A percentile compares a stretch with the other conserved stretches of the same genome.
Conservation (phyloP, 2,797 vertebrate genomes). For the Dromococcyx pavoninus region DNA sequence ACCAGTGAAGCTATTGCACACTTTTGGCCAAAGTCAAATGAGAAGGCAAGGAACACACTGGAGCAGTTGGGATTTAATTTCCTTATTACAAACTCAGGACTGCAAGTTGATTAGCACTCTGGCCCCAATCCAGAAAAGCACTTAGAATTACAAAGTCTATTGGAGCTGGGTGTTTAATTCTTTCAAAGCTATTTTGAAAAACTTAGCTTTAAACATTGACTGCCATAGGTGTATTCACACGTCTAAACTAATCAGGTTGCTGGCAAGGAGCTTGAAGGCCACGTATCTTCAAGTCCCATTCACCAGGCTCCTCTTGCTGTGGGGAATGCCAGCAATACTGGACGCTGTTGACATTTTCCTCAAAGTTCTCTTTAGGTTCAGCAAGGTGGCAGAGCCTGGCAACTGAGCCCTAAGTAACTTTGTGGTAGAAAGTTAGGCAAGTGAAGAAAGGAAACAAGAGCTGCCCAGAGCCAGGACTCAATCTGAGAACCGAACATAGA, state of each 20-base stretch:
- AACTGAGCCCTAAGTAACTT: background rate
- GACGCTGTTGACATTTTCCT: background rate
- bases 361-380: background rate
- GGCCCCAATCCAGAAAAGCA: slow-evolving; percentile 25
- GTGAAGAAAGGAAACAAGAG: background rate
- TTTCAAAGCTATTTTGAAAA: slow-evolving; percentile 10
- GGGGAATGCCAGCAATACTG: background rate
- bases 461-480: background rate
- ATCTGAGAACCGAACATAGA: background rate
- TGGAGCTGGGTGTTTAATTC: slow-evolving; percentile 6
- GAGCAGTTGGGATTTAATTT: background rate
- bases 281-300: background rate
- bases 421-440: background rate
- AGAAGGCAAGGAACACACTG: background rate
- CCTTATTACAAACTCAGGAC: background rate
- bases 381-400: background rate
- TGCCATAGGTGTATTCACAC: background rate
- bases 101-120: slow-evolving; percentile 10
- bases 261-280: background rate
- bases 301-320: background rate
- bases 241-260: background rate
- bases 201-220: background rate
- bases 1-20: background rate
- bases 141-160: slow-evolving; percentile 16
- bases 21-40: background rate